A percentile compares a stretch with the other conserved stretches of the same genome.
Evolutionary conservation across 2,888 invertebrate species (phyloP).

Genomic region (Peribatodes rhomboidaria): DNA sequence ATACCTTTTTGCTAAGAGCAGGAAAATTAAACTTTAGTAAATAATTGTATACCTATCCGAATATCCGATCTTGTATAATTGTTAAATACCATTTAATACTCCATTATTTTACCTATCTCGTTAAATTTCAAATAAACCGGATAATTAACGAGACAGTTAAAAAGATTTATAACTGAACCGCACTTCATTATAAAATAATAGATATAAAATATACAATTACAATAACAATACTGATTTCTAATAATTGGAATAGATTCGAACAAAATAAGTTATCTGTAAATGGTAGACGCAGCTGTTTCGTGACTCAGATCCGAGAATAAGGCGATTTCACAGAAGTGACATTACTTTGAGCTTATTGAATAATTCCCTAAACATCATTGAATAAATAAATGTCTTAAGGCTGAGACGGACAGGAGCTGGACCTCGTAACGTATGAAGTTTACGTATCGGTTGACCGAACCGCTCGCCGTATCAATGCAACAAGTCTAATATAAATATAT

Average conservation of each 20-base stretch:
- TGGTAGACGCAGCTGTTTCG: slow-evolving; percentile 37
- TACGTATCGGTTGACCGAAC: too few species aligned
- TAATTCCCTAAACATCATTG: neutral
- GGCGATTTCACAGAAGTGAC: slow-evolving; percentile 9
- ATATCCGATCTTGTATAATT: too few species aligned
- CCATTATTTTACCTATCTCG: neutral
- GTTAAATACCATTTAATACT: neutral
- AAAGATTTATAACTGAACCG: neutral
- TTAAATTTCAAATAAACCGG: slow-evolving; percentile 6
- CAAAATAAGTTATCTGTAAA: slow-evolving; percentile 37
- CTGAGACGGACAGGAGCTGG: too few species aligned
- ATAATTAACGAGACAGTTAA: slow-evolving; percentile 4
- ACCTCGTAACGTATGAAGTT: too few species aligned
- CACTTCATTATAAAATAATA: slow-evolving; percentile 18
- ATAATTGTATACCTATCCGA: too few species aligned
- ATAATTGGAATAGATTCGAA: slow-evolving; percentile 37
- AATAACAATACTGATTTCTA: slow-evolving; percentile 29
- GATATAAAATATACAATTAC: slow-evolving; percentile 10
- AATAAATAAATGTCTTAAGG: too few species aligned
- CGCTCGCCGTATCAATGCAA: too few species aligned
- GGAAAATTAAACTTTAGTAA: too few species aligned
- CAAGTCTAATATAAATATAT: too few species aligned
- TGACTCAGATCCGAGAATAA: slow-evolving; percentile 28
- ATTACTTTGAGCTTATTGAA: neutral
- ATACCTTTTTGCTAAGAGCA: too few species aligned